Conservation (phyloP, 2,797 vertebrate genomes). For the Myioborus miniatus region DNA sequence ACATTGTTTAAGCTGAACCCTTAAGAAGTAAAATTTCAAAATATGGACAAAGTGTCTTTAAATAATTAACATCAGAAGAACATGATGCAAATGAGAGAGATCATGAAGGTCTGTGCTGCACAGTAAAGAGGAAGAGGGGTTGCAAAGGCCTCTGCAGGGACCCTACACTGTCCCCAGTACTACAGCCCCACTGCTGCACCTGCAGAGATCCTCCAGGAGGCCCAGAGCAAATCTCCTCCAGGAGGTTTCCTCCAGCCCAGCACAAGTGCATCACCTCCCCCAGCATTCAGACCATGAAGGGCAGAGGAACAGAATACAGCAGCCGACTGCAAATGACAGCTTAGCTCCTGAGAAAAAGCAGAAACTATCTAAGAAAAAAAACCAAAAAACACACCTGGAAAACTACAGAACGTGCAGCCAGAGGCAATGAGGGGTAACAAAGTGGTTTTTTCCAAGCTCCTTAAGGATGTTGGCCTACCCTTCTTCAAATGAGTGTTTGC, state of each 20-base stretch:
- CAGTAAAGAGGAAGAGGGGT: not conserved
- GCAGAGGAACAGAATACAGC: not conserved
- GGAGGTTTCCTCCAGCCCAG: not conserved
- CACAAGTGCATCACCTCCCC: not conserved
- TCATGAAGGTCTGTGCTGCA: not conserved
- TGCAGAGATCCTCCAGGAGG: not conserved
- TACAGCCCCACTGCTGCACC: not conserved
- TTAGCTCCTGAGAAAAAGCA: not conserved
- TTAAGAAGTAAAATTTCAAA: not conserved
- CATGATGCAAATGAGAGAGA: not conserved
- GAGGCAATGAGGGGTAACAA: not conserved
- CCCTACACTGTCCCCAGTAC: not conserved
- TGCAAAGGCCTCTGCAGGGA: not conserved
- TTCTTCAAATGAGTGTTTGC: not conserved
- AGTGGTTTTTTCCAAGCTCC: not conserved
- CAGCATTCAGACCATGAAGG: not conserved
- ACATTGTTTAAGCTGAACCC: not conserved
- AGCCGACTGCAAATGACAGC: not conserved
- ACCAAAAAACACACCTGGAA: not conserved
- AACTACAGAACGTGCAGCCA: not conserved
- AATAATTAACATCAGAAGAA: not conserved
- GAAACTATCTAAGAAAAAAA: not conserved
- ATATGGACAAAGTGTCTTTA: not conserved
- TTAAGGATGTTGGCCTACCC: not conserved
- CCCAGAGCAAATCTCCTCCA: accelerated